Percentiles rank a stretch among this genome's conserved stretches.
Evolutionary conservation across 2,888 invertebrate species (phyloP).

Genomic region (Scaptomyza flava): DNA sequence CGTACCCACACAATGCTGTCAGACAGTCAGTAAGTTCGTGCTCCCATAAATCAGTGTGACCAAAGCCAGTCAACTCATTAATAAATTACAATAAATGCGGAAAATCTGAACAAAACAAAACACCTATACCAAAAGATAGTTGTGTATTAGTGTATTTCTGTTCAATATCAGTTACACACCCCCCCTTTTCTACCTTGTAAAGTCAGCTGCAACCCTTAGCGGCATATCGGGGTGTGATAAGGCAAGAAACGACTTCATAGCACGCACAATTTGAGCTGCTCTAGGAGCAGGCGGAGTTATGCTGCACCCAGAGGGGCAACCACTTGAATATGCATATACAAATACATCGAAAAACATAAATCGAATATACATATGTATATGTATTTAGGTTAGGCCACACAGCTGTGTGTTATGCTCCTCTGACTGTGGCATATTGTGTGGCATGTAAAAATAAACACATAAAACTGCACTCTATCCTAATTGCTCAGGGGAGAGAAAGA

Average conservation of each 20-base stretch:
- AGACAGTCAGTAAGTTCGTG: slow-evolving; percentile 49
- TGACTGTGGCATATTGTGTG: slow-evolving; percentile 43
- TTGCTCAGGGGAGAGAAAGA: slow-evolving; percentile 57
- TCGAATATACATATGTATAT: slow-evolving; percentile 27
- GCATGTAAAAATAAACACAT: slow-evolving; percentile 75
- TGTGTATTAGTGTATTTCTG: slow-evolving; percentile 24
- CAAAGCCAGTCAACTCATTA: slow-evolving; percentile 60
- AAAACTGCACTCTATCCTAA: slow-evolving; percentile 79
- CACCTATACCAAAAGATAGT: slow-evolving; percentile 35
- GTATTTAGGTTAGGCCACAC: slow-evolving; percentile 76
- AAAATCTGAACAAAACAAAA: slow-evolving; percentile 54
- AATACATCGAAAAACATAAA: slow-evolving; percentile 19
- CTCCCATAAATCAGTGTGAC: slow-evolving; percentile 65
- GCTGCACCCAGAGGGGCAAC: slow-evolving; percentile 49
- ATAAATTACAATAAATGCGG: slow-evolving; percentile 62
- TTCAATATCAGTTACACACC: slow-evolving; percentile 57
- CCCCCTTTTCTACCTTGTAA: slow-evolving; percentile 6
- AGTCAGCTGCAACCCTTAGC: slow-evolving; percentile 66
- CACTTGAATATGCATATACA: slow-evolving; percentile 42
- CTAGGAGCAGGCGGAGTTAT: slow-evolving; percentile 42
- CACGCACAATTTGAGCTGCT: slow-evolving; percentile 80
- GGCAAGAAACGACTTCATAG: slow-evolving; percentile 70
- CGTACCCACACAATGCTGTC: slow-evolving; percentile 22
- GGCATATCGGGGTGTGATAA: slow-evolving; percentile 62
- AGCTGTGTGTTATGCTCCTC: slow-evolving; percentile 49